phyloP scores from a whole-genome alignment of 2,113 vertebrate species.

The Anser brachyrhynchus region DNA sequence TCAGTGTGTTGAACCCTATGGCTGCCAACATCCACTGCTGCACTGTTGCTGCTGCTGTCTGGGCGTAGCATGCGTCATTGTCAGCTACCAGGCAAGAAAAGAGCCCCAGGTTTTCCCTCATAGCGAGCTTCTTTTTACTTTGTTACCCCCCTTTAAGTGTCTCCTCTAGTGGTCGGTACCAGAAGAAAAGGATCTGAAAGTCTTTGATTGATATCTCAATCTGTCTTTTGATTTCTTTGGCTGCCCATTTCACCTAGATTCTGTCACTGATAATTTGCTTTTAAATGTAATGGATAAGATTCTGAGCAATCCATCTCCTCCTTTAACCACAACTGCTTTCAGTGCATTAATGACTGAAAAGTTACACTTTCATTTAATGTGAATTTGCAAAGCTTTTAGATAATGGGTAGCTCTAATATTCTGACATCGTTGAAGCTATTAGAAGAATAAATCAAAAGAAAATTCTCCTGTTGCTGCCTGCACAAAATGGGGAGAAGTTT shows the following conservation, averaged over 20 bases:
- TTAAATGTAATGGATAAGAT: conserved; percentile 37
- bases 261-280: conserved; percentile 39
- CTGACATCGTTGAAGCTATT: background rate
- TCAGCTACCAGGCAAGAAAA: background rate
- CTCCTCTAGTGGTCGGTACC: background rate
- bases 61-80: rapidly evolving
- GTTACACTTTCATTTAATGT: conserved; percentile 43
- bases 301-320: conserved; percentile 7
- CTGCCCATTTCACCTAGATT: background rate
- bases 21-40: rapidly evolving
- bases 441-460: conserved; percentile 33
- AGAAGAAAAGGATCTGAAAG: conserved; percentile 4
- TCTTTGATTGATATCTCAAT: conserved; percentile 40
- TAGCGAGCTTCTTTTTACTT: background rate
- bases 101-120: background rate
- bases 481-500: background rate
- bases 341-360: background rate
- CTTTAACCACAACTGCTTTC: background rate
- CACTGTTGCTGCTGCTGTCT: background rate
- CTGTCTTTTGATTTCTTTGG: background rate
- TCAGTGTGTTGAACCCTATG: background rate
- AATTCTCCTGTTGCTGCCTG: background rate
- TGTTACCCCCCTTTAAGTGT: background rate
- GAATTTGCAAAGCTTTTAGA: conserved; percentile 42
- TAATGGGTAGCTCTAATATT: conserved; percentile 25